phyloP scores from a whole-genome alignment of 2,888 invertebrate species.

The Sabellastarte sp. region DNA sequence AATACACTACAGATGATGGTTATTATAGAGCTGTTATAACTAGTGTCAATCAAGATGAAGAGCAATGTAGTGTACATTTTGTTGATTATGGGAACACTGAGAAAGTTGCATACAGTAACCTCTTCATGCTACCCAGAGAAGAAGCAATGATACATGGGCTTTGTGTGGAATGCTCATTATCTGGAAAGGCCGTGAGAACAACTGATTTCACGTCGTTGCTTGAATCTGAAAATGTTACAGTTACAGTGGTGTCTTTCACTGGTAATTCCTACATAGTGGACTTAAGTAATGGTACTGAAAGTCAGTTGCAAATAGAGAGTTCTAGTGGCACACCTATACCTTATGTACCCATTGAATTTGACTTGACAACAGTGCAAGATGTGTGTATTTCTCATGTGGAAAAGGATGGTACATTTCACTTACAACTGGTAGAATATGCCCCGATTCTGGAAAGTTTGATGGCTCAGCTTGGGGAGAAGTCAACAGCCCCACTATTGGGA shows the following conservation, averaged over 20 bases:
- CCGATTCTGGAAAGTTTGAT: not conserved
- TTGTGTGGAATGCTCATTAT: not conserved
- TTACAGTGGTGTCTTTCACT: not conserved
- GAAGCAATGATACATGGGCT: not conserved
- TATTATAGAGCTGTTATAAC: not conserved
- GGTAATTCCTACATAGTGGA: not conserved
- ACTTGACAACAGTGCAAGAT: not conserved
- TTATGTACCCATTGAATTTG: not conserved
- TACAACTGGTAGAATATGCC: not conserved
- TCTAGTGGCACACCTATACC: not conserved
- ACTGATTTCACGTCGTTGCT: not conserved
- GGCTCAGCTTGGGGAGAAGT: not conserved
- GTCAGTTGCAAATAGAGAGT: too few species aligned
- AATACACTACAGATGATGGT: not conserved
- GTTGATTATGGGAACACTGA: not conserved
- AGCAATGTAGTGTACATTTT: not conserved
- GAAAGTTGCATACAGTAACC: not conserved
- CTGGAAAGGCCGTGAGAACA: not conserved
- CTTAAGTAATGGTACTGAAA: not conserved
- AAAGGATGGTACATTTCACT: not conserved
- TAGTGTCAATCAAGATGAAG: not conserved
- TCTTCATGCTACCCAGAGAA: not conserved
- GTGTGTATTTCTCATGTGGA: not conserved
- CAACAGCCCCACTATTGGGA: not conserved
- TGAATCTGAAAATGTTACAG: not conserved